These are phyloP conservation scores for Perithous albicinctus DNA, from an alignment of 2,888 invertebrate genomes.

Conservation along the genomic window DNA sequence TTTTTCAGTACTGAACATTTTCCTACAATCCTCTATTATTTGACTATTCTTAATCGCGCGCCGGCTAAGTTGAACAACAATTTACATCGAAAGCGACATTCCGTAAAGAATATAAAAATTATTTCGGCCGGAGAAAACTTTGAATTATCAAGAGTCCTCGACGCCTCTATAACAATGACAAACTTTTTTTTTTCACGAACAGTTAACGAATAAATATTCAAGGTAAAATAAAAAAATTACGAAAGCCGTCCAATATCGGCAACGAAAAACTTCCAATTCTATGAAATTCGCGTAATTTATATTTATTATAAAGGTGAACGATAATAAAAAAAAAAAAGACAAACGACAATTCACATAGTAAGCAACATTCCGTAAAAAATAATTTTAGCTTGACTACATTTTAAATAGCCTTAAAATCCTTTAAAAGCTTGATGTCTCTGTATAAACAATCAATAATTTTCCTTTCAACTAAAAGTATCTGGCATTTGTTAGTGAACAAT, in stretches of 20 bases:
- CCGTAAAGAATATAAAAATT: slow-evolving; percentile 7
- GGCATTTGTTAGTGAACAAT: slow-evolving; percentile 13
- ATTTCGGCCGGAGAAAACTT: slow-evolving; percentile 15
- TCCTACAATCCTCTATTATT: background rate
- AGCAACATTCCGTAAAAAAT: too few species aligned
- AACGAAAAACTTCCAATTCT: too few species aligned
- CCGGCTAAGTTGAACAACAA: slow-evolving; percentile 25
- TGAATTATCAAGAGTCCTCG: background rate
- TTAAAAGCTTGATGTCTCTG: background rate
- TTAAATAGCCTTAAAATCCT: too few species aligned
- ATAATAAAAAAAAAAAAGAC: too few species aligned
- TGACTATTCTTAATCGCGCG: slow-evolving; percentile 43
- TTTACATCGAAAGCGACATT: slow-evolving; percentile 61
- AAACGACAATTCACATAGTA: too few species aligned
- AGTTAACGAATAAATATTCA: background rate
- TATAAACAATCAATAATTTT: background rate
- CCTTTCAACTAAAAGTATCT: too few species aligned
- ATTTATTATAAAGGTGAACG: too few species aligned
- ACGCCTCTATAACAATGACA: background rate
- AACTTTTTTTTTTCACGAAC: background rate
- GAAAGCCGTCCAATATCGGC: too few species aligned
- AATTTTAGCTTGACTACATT: too few species aligned
- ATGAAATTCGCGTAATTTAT: too few species aligned
- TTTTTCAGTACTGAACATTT: background rate
- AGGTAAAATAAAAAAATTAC: too few species aligned